phyloP scores from a whole-genome alignment of 2,888 invertebrate species.

The Drosophila neotestacea region DNA sequence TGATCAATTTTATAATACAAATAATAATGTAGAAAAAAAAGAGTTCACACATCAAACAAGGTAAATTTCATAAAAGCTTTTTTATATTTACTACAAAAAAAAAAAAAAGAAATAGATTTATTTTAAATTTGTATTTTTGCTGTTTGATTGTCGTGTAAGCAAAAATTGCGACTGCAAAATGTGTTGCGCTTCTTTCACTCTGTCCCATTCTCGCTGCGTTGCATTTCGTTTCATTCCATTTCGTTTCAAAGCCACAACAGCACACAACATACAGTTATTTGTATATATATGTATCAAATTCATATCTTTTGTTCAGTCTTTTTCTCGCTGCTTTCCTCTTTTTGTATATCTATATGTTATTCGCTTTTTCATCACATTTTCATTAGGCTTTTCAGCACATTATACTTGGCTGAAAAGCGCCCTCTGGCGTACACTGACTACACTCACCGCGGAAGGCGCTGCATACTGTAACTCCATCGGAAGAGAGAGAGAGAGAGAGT shows the following conservation, averaged over 20 bases:
- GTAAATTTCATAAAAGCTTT: slow-evolving; percentile 36
- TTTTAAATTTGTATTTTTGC: slow-evolving; percentile 8
- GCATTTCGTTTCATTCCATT: slow-evolving; percentile 28
- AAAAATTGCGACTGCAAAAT: background rate
- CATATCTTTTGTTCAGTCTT: slow-evolving; percentile 1
- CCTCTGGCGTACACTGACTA: slow-evolving; percentile 8
- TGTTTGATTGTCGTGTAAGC: slow-evolving; percentile 10
- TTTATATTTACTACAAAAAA: background rate
- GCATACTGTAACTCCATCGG: background rate
- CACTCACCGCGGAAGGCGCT: background rate
- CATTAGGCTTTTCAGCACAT: slow-evolving; percentile 5
- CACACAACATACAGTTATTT: slow-evolving; percentile 1
- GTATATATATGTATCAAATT: slow-evolving; percentile 10
- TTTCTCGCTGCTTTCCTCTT: background rate
- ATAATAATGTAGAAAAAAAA: background rate
- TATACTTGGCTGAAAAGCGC: slow-evolving; percentile 3
- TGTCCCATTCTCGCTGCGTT: slow-evolving; percentile 16
- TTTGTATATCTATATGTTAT: background rate
- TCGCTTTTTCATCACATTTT: slow-evolving; percentile 20
- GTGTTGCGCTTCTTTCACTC: slow-evolving; percentile 3
- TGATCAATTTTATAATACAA: background rate
- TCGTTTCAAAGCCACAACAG: slow-evolving; percentile 29
- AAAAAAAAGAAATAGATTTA: background rate
- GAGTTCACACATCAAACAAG: slow-evolving; percentile 44
- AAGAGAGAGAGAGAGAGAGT: background rate